Evolutionary conservation across 2,113 vertebrate genomes (phyloP).

Genomic region (Tychaedon coryphoeus): DNA sequence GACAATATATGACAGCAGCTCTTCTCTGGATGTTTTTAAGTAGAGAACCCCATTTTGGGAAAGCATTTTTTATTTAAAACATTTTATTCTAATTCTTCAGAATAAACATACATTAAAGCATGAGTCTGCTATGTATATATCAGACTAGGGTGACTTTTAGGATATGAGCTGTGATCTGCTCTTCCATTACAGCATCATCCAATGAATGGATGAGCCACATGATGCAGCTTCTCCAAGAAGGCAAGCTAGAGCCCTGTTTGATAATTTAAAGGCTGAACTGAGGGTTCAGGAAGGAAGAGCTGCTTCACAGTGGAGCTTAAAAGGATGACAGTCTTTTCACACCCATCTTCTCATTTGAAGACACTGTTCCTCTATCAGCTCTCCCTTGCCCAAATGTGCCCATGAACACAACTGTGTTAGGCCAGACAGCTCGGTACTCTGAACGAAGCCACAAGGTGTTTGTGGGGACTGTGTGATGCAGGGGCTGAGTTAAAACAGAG

Average conservation of each 20-base stretch:
- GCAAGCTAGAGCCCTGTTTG: background rate
- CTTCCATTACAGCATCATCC: background rate
- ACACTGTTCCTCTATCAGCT: background rate
- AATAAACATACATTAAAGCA: background rate
- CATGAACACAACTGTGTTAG: background rate
- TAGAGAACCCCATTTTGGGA: background rate
- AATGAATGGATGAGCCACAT: background rate
- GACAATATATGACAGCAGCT: background rate
- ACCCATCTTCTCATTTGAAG: background rate
- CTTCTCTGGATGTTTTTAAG: background rate
- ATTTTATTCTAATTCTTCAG: background rate
- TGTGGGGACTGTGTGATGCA: background rate
- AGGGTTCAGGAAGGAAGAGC: background rate
- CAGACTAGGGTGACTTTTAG: background rate
- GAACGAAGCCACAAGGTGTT: background rate
- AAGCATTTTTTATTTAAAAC: background rate
- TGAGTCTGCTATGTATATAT: background rate
- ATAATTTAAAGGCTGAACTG: background rate
- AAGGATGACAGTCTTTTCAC: background rate
- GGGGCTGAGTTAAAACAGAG: background rate
- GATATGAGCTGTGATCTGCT: background rate
- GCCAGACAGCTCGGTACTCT: background rate
- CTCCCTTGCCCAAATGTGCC: background rate
- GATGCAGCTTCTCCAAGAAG: background rate
- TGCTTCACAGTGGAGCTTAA: background rate